Conservation (phyloP, 1,140 invertebrate species). For the Tetragonula clypearis region DNA sequence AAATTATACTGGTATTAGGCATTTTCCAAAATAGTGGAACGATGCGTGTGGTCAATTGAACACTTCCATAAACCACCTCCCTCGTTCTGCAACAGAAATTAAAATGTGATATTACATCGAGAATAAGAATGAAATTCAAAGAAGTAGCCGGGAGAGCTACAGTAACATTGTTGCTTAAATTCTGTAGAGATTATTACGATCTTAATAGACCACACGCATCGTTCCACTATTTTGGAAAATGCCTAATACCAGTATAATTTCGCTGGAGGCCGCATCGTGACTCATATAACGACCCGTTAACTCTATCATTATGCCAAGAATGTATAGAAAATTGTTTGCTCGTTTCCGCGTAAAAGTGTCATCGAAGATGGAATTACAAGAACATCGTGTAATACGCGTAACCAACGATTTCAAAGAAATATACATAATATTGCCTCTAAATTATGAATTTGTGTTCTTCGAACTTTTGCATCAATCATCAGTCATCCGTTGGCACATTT, state of each 20-base stretch:
- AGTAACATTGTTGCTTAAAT: background rate
- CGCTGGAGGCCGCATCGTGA: background rate
- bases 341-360: slow-evolving; percentile 13
- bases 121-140: background rate
- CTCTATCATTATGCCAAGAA: slow-evolving; percentile 28
- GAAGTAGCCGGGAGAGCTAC: background rate
- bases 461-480: background rate
- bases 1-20: slow-evolving; percentile 34
- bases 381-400: background rate
- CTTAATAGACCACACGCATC: slow-evolving; percentile 5
- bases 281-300: slow-evolving; percentile 25
- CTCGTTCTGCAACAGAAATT: background rate
- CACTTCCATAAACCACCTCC: background rate
- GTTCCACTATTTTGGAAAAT: background rate
- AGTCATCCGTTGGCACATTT: background rate
- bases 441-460: slow-evolving; percentile 7
- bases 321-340: slow-evolving; percentile 14
- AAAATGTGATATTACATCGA: background rate
- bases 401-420: slow-evolving; percentile 5
- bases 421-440: slow-evolving; percentile 12
- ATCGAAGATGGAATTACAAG: slow-evolving; percentile 30
- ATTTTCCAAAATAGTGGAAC: background rate
- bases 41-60: background rate
- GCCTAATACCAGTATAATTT: slow-evolving; percentile 34
- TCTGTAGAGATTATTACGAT: background rate